Evolutionary conservation across 2,888 invertebrate species (phyloP), one percentile per base, ranked within the genome.

Genomic region (Cataglyphis altisquamis): DNA sequence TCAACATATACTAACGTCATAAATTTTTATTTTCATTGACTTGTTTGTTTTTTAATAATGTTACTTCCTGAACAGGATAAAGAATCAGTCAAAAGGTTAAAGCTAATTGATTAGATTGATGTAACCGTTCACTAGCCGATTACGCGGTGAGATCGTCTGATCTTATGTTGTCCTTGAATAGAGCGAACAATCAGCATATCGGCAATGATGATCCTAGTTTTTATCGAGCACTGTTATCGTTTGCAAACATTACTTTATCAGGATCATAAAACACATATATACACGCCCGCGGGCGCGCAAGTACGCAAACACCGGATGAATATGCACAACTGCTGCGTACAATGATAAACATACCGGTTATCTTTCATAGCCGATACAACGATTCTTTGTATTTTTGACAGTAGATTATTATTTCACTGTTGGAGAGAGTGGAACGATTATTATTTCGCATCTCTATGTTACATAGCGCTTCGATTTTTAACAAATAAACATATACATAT

Each of bases 231-330:
- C 52, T 60, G 72, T 80, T 85, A 82, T 77, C 89, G 45, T 63
- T 45, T 36, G 62, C 36, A 81, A 86, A 85, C 67, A 70, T 67
- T 36, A 83, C 41, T 60, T 84, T 86, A 87, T 89, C 87, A 62
- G 62, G 52, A 67, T 78, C 48, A 80, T 29, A 82, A 68, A 75
- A 81, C 80, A 82, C 55, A 63, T 32, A 39, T 15, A 18, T 5
- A 63, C 32, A 21, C 29, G 29, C 6, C 18, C 21, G 63, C 21
- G 45, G 1, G 1, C 45, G 12, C 12, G 0, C 45, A 45, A 15
- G 15, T 63, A 66, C 21, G 86, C 83, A 87, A 88, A 87, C 87
- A 89, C 67, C 78, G 83, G 67, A 60, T 68, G 73, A 82, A 57
- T 55, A 36, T 73, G 80, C 64, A 29, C 48, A 48, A 52, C 41